Evolutionary conservation across 2,888 invertebrate genomes (phyloP).

Genomic region (Hoplodrina ambigua): DNA sequence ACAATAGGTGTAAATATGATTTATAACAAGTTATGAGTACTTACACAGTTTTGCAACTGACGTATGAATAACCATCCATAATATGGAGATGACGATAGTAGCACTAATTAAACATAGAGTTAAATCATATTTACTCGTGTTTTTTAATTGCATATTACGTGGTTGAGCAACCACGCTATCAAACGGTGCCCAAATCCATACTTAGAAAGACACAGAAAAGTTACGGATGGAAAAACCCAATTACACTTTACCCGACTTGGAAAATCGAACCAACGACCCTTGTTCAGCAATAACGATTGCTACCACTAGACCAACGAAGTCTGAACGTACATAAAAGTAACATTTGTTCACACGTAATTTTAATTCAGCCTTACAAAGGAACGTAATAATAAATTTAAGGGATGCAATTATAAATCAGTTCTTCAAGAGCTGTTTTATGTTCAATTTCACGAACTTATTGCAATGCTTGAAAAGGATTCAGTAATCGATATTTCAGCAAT

Average conservation of each 20-base stretch:
- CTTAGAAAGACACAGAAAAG: neutral
- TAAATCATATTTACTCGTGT: neutral
- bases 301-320: no score
- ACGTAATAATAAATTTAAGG: neutral
- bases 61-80: neutral
- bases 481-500: neutral
- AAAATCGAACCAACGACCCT: neutral
- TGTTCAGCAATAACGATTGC: no score
- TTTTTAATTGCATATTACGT: no score
- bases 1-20: conserved; percentile 35
- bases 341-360: neutral
- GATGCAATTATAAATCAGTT: neutral
- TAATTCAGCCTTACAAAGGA: neutral
- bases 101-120: conserved; percentile 7
- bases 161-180: neutral
- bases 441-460: neutral
- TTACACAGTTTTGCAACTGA: conserved; percentile 21
- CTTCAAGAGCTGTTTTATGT: neutral
- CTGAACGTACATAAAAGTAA: neutral
- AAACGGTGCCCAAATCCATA: neutral
- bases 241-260: neutral
- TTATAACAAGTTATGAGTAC: conserved; percentile 20
- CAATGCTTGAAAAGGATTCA: neutral
- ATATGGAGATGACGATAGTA: neutral
- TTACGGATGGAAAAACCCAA: neutral